Evolutionary conservation across 2,888 invertebrate species (phyloP), one percentile per base, ranked within the genome.

Genomic region (Erynnis tages): DNA sequence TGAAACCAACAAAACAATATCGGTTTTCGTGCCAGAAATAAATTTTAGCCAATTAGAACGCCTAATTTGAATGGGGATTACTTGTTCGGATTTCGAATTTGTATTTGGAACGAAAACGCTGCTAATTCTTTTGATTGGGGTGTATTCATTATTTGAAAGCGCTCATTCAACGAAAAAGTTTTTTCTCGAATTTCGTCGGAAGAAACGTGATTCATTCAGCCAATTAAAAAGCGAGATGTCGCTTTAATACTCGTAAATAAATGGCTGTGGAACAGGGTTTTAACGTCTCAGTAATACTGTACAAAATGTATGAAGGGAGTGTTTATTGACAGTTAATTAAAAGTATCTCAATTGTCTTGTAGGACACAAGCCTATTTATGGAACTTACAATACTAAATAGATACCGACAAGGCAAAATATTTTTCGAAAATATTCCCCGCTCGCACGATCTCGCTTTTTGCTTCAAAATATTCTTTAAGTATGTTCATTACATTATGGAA

Each of bases 21-120:
- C 54, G 57, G 25, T 49, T 30, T 35, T 50, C 58, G 48, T 55
- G 54, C 48, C 37, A 38, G 25, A 55, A 61, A 59, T 57, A 56
- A 56, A 61, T 61, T 59, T 53, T 50, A 50, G 53, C 56, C 60
- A 59, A 56, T 61, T 57, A 56, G 32, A 40, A 40, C 11, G 35
- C 44, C 56, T 56, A 46, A 60, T 59, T 60, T 55, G 56, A 60
- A 60, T 59, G 52, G 45, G 43, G 52, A 55, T 52, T 55, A 37
- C 21, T 45, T 41, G 55, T 56, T 59, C 57, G 54, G 45, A 55
- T 50, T 60, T 57, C 40, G 46, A 57, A 56, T 59, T 60, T 53
- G 55, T 53, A 53, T 55, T 57, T 55, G 52, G 53, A 48, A 54
- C 37, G 56, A 56, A 54, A 44, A 44, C 43, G 35, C 14, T 21